Conservation (phyloP, 2,888 invertebrate genomes). For the Mesorhabditis spiculigera region DNA sequence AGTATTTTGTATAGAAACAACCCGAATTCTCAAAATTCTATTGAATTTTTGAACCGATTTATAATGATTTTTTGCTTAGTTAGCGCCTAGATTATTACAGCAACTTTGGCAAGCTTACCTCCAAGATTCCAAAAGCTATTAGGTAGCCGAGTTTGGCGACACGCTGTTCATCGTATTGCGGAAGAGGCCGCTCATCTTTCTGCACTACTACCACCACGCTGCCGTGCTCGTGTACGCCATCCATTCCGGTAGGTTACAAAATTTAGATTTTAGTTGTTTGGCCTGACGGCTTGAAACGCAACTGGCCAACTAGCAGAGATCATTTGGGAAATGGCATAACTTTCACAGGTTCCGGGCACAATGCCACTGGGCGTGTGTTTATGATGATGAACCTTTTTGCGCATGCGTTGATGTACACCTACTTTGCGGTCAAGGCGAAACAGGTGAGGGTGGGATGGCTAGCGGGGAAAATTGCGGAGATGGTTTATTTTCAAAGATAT, state of each 20-base stretch:
- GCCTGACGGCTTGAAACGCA: too few species aligned
- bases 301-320: too few species aligned
- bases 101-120: too few species aligned
- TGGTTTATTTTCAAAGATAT: too few species aligned
- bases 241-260: constrained; percentile 46
- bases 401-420: constrained; percentile 64
- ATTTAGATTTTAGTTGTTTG: not conserved
- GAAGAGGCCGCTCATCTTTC: constrained; percentile 44
- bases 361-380: constrained; percentile 54
- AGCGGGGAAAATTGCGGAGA: too few species aligned
- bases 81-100: too few species aligned
- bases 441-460: not conserved
- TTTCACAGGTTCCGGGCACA: constrained; percentile 51
- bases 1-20: too few species aligned
- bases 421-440: constrained; percentile 62
- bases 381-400: constrained; percentile 63
- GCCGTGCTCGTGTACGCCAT: constrained; percentile 57
- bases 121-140: too few species aligned
- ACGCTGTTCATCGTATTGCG: constrained; percentile 41
- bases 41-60: too few species aligned
- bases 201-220: constrained; percentile 58
- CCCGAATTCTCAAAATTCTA: too few species aligned
- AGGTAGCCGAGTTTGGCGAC: constrained; percentile 34
- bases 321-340: too few species aligned
- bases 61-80: too few species aligned